Evolutionary conservation across 2,888 invertebrate genomes (phyloP), one percentile per base, ranked within the genome.

Genomic region (Cheilosia vulpina): DNA sequence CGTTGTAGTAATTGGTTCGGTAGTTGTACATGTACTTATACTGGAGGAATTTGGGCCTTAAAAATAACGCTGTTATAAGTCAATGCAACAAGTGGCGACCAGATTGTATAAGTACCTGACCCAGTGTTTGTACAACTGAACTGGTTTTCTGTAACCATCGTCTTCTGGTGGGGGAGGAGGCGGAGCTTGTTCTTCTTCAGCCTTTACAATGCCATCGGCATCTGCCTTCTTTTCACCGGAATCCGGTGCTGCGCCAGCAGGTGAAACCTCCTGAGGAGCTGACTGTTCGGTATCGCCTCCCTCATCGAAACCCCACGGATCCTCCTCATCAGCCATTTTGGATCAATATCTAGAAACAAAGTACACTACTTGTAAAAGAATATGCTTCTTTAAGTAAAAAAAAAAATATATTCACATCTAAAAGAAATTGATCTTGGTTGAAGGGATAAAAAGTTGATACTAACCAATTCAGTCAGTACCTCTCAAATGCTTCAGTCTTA

Each of bases 11-110:
- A 93, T 96, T 97, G 92, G 95, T 94, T 93, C 96, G 95, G 93
- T 97, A 97, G 92, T 97, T 95, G 93, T 96, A 96, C 91, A 96
- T 93, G 91, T 97, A 97, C 90, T 94, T 94, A 93, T 97, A 97
- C 90, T 96, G 96, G 53, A 96, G 94, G 93, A 95, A 95, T 91
- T 95, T 95, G 21, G 97, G 97, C 91, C 96, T 96, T 93, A 21
- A 93, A 92, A 71, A 57, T 38, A 11, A 76, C 34, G 41, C 1
- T 57, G 2, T 31, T 24, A 13, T n/a, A 43, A 69, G 52, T 24
- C 15, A 5, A 52, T 15, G 27, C 6, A 2, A 2, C 13, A 5
- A 47, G 17, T 6, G 7, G 9, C 2, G 19, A 2, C 41, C 57
- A 77, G 27, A 27, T 62, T 63, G 24, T 19, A 52, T 17, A 62